phyloP scores from a whole-genome alignment of 2,797 vertebrate species.

The Pachyuromys duprasi region DNA sequence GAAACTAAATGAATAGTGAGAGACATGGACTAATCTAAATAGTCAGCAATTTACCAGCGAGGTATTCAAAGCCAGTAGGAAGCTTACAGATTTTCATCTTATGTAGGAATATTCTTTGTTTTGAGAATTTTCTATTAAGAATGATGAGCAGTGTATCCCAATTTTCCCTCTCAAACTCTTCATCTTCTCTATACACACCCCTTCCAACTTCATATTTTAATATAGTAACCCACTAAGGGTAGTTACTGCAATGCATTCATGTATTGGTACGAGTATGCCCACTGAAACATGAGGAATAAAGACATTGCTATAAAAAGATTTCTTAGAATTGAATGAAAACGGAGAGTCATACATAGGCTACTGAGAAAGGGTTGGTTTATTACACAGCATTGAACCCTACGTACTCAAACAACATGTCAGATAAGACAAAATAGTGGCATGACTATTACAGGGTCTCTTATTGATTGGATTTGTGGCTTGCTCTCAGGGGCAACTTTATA shows the following conservation, averaged over 20 bases:
- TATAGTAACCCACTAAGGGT: background rate
- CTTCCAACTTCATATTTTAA: background rate
- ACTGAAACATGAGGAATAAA: background rate
- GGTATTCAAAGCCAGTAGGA: background rate
- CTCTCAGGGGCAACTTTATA: background rate
- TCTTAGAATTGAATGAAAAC: background rate
- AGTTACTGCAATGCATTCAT: background rate
- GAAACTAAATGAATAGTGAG: background rate
- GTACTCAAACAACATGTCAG: background rate
- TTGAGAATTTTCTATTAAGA: background rate
- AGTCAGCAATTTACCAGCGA: background rate
- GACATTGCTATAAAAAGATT: background rate
- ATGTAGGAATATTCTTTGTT: background rate
- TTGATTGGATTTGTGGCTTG: background rate
- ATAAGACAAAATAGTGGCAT: background rate
- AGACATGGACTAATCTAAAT: background rate
- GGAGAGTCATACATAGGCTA: too few species aligned
- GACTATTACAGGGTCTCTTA: background rate
- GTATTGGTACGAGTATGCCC: too few species aligned
- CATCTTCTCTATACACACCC: too few species aligned
- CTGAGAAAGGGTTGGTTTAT: background rate
- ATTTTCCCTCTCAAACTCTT: background rate
- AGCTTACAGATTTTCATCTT: background rate
- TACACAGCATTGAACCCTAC: background rate
- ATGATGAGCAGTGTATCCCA: background rate